These are phyloP conservation scores for Euborellia annulipes DNA, from an alignment of 1,140 invertebrate species.

Conservation along the genomic window DNA sequence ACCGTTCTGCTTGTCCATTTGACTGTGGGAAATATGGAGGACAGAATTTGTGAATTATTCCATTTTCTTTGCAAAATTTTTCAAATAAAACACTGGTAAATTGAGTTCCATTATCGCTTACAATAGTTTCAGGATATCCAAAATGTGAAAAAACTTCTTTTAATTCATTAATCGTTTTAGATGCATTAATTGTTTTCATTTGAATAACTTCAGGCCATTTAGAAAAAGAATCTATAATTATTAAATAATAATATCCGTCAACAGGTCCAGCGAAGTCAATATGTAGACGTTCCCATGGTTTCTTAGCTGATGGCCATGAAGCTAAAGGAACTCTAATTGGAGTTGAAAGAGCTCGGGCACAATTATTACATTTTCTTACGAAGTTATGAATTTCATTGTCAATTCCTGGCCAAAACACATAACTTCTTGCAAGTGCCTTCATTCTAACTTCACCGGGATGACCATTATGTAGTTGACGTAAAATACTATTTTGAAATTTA, in stretches of 20 bases:
- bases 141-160: slow-evolving; percentile 20
- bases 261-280: slow-evolving; percentile 14
- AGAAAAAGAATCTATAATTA: slow-evolving; percentile 16
- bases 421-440: slow-evolving; percentile 26
- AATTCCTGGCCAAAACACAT: slow-evolving; percentile 26
- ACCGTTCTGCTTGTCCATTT: slow-evolving; percentile 23
- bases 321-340: no score
- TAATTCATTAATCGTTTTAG: no score
- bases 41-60: slow-evolving; percentile 18
- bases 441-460: slow-evolving; percentile 29
- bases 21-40: slow-evolving; percentile 21
- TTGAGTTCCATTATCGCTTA: slow-evolving; percentile 21
- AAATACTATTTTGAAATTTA: no score
- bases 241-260: slow-evolving; percentile 10
- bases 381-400: slow-evolving; percentile 23
- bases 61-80: slow-evolving; percentile 18
- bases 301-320: no score
- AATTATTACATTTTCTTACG: slow-evolving; percentile 12
- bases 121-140: slow-evolving; percentile 20
- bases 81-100: slow-evolving; percentile 19
- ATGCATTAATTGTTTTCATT: background rate
- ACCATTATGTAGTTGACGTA: slow-evolving; percentile 24
- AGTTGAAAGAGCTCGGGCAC: slow-evolving; percentile 16
- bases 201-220: slow-evolving; percentile 14
- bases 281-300: no score